Conservation (phyloP, 2,888 invertebrate genomes). For the Halictus ligatus region DNA sequence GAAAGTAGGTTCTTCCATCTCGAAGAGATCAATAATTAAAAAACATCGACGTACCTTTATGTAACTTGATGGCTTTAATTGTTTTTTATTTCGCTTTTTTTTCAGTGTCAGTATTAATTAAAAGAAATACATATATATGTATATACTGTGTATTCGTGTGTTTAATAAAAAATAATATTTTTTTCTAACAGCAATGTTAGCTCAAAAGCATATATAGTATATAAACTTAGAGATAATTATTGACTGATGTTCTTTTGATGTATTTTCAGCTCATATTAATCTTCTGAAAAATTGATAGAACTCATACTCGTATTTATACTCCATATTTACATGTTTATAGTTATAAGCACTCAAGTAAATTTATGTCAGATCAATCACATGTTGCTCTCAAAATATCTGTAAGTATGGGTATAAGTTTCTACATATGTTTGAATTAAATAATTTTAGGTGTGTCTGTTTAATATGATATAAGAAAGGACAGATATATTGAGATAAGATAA, state of each 20-base stretch:
- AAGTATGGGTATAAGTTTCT: slow-evolving; percentile 14
- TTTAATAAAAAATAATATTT: slow-evolving; percentile 4
- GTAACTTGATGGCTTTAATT: background rate
- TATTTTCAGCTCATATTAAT: slow-evolving; percentile 43
- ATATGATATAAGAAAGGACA: background rate
- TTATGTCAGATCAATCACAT: background rate
- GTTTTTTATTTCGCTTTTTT: background rate
- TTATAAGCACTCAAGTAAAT: background rate
- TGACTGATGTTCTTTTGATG: slow-evolving; percentile 24
- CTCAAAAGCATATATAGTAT: background rate
- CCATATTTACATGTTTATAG: background rate
- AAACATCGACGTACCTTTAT: background rate
- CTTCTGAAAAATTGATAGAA: background rate
- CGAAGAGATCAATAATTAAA: background rate
- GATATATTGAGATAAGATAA: slow-evolving; percentile 26
- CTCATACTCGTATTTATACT: slow-evolving; percentile 24
- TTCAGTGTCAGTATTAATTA: background rate
- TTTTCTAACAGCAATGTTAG: slow-evolving; percentile 2
- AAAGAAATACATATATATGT: background rate
- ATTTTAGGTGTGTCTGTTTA: slow-evolving; percentile 22
- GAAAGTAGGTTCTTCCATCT: background rate
- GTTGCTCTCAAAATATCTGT: background rate
- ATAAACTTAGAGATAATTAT: slow-evolving; percentile 21
- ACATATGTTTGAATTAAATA: background rate
- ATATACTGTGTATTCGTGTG: background rate